A percentile compares a stretch with the other conserved stretches of the same genome.
Conservation (phyloP, 2,797 vertebrate genomes). For the Oreortyx pictus region DNA sequence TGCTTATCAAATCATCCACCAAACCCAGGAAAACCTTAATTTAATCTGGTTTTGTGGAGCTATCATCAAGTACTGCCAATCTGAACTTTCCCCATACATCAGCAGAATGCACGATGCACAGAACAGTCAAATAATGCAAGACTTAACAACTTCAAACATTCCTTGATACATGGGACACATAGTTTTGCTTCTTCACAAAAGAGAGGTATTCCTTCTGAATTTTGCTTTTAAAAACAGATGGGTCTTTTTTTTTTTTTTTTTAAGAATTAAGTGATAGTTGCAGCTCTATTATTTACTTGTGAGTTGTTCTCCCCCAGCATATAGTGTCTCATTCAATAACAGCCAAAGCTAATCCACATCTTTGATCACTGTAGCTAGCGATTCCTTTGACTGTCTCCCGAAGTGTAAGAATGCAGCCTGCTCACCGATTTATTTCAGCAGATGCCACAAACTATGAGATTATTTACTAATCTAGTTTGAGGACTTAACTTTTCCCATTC, state of each 20-base stretch:
- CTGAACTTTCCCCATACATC: neutral
- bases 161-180: neutral
- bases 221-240: neutral
- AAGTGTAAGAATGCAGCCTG: slow-evolving; percentile 77
- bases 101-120: neutral
- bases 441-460: slow-evolving; percentile 84
- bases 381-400: slow-evolving; percentile 61
- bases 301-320: neutral
- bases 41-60: neutral
- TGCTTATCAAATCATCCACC: slow-evolving; percentile 11
- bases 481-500: slow-evolving; percentile 83
- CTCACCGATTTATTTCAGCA: slow-evolving; percentile 77
- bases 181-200: neutral
- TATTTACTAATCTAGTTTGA: slow-evolving; percentile 87
- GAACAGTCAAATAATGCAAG: neutral
- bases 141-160: neutral
- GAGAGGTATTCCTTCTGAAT: neutral
- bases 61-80: slow-evolving; percentile 1
- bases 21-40: neutral
- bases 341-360: slow-evolving; percentile 47
- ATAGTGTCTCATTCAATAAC: neutral
- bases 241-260: neutral
- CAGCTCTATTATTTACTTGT: slow-evolving; percentile 40
- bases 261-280: neutral
- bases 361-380: slow-evolving; percentile 75